Conservation (phyloP, 2,888 invertebrate species). For the Peribatodes rhomboidaria region DNA sequence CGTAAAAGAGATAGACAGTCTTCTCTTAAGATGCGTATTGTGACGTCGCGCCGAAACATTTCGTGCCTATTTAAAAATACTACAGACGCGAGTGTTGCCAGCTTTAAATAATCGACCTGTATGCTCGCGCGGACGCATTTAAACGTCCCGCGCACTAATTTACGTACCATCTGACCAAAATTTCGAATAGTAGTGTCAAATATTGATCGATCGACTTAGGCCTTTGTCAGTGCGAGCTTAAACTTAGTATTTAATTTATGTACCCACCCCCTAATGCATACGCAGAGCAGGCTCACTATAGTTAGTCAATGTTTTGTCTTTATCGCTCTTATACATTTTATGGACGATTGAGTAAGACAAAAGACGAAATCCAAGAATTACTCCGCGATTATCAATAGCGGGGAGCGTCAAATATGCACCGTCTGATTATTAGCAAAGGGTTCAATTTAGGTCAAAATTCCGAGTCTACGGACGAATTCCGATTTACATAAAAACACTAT, state of each 20-base stretch:
- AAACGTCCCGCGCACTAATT: neutral
- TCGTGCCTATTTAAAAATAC: neutral
- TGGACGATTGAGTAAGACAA: neutral
- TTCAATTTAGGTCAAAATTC: neutral
- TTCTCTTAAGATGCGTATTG: neutral
- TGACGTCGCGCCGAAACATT: neutral
- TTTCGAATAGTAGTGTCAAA: neutral
- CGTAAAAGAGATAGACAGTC: neutral
- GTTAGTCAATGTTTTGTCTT: neutral
- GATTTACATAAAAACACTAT: neutral
- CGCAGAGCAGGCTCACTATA: neutral
- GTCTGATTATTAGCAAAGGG: neutral
- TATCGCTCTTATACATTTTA: neutral
- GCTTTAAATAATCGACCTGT: constrained; percentile 4
- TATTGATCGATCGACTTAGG: neutral
- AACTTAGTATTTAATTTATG: neutral
- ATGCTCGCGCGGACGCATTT: neutral
- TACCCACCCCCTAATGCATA: neutral
- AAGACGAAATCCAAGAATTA: neutral
- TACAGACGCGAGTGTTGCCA: neutral
- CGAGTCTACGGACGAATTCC: too few relatives aligned
- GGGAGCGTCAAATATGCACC: neutral
- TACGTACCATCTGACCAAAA: constrained; percentile 17
- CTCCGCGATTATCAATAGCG: neutral
- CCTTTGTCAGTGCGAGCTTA: neutral